Conservation (phyloP, 2,888 invertebrate genomes). For the Tiliacea citrago region DNA sequence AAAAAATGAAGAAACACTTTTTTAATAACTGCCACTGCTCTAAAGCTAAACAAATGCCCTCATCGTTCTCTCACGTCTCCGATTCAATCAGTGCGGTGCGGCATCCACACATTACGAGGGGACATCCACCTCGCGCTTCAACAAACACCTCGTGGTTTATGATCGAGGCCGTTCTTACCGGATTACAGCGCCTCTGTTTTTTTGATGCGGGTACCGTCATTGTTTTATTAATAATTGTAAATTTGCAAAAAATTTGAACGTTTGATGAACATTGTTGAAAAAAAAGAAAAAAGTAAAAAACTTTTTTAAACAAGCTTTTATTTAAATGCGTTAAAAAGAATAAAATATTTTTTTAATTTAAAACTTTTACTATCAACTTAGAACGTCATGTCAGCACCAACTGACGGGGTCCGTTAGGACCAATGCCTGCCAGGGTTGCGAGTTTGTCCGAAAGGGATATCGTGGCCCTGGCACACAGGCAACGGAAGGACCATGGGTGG, state of each 20-base stretch:
- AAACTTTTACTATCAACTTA: too few species aligned
- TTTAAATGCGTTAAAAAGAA: too few species aligned
- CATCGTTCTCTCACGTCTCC: neutral
- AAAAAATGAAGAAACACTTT: neutral
- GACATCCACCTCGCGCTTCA: neutral
- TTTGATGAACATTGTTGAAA: neutral
- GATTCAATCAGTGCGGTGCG: slow-evolving; percentile 34
- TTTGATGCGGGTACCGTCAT: neutral
- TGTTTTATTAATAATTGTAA: neutral
- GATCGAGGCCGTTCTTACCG: neutral
- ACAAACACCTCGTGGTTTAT: slow-evolving; percentile 30
- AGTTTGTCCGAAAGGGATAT: too few species aligned
- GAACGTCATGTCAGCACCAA: too few species aligned
- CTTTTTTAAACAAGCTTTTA: too few species aligned
- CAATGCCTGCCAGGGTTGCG: too few species aligned
- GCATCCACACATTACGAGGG: slow-evolving; percentile 24
- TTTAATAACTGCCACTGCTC: neutral
- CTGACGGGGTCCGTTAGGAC: too few species aligned
- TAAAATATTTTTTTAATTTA: too few species aligned
- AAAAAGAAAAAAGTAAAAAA: too few species aligned
- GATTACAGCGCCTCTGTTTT: slow-evolving; percentile 12
- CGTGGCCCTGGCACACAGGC: too few species aligned
- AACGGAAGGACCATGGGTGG: too few species aligned
- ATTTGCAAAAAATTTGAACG: neutral
- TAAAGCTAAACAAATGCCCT: neutral